These are phyloP conservation scores for Mormyrops attenuatus DNA, from an alignment of 2,797 vertebrate species.

Conservation along the genomic window DNA sequence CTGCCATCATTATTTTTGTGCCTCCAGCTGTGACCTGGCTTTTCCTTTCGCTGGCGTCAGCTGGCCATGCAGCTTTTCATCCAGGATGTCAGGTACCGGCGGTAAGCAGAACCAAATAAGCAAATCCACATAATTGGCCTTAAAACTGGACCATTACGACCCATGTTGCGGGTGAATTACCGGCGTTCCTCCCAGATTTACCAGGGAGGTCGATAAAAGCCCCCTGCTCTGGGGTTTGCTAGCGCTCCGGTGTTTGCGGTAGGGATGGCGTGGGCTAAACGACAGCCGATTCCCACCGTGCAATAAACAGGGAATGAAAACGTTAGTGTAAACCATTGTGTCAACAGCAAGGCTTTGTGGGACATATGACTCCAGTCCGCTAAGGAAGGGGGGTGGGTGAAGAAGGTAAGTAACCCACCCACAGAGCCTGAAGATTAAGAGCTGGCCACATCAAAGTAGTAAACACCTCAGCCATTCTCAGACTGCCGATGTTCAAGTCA, in stretches of 20 bases:
- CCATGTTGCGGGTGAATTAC: conserved; percentile 30
- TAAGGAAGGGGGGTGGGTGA: neutral
- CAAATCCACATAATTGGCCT: conserved; percentile 28
- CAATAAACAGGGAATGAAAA: neutral
- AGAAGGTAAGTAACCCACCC: neutral
- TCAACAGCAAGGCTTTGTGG: conserved; percentile 14
- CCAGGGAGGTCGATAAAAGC: conserved; percentile 35
- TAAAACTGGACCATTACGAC: conserved; percentile 26
- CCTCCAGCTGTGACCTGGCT: neutral
- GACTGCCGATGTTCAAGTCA: neutral
- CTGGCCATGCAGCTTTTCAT: neutral
- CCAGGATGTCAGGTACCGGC: neutral
- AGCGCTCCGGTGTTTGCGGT: neutral
- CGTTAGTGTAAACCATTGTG: conserved; percentile 10
- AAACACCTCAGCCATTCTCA: neutral
- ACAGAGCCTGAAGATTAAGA: neutral
- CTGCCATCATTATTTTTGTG: neutral
- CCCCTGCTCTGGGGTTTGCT: neutral
- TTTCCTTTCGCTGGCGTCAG: neutral
- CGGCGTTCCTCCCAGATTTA: conserved; percentile 35
- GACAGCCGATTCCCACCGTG: neutral
- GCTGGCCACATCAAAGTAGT: neutral
- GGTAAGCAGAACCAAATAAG: conserved; percentile 20
- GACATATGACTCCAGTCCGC: neutral
- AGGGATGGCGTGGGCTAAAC: neutral